These are phyloP conservation scores for Lasioglossum marginatum DNA, from an alignment of 2,888 invertebrate genomes.

Conservation along the genomic window DNA sequence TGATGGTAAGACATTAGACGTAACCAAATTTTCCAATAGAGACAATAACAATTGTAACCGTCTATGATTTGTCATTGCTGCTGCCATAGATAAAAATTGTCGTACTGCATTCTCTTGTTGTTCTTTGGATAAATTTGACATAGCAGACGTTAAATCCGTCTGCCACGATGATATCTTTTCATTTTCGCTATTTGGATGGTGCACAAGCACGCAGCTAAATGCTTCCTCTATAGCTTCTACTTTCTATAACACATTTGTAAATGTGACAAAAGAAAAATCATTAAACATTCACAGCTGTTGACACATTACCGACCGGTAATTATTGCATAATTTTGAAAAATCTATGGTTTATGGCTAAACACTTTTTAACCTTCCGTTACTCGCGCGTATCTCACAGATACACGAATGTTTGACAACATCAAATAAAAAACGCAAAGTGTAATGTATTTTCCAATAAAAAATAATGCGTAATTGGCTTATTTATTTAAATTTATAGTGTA, in stretches of 20 bases:
- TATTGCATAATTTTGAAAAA: too few relatives aligned
- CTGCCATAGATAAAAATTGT: conserved; percentile 90
- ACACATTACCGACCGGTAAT: neutral
- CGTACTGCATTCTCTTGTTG: conserved; percentile 91
- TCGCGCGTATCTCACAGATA: too few relatives aligned
- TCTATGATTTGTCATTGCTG: conserved; percentile 90
- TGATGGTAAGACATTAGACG: conserved; percentile 90
- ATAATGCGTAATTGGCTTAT: too few relatives aligned
- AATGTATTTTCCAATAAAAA: too few relatives aligned
- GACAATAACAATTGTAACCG: conserved; percentile 91
- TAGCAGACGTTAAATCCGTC: conserved; percentile 88
- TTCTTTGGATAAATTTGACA: conserved; percentile 89
- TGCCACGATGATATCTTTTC: conserved; percentile 89
- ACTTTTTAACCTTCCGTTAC: too few relatives aligned
- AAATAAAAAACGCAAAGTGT: too few relatives aligned
- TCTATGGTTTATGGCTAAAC: too few relatives aligned
- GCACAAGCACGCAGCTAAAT: conserved; percentile 94
- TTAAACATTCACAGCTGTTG: neutral
- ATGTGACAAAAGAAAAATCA: neutral
- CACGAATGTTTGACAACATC: too few relatives aligned
- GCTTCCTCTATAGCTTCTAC: conserved; percentile 95
- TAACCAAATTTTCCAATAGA: conserved; percentile 91
- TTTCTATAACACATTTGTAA: conserved; percentile 85
- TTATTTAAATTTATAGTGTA: too few relatives aligned
- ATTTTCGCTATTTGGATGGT: conserved; percentile 89